These are phyloP conservation scores for Drosophila sordidapex DNA, from an alignment of 2,888 invertebrate species.

Conservation along the genomic window DNA sequence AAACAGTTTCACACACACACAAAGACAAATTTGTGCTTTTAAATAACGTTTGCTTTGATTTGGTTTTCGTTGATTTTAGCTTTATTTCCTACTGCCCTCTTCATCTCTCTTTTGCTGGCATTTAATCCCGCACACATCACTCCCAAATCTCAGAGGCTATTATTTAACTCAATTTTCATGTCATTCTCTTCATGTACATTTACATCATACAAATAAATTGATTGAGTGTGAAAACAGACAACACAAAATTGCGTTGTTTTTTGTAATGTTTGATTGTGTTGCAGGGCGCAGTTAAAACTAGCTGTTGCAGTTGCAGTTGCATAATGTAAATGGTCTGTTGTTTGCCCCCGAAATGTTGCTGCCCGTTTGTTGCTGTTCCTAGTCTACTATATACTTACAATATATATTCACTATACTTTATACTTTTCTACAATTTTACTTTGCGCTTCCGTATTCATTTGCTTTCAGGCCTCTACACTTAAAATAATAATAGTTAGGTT, in stretches of 20 bases:
- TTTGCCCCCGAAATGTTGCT: conserved; percentile 32
- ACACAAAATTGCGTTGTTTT: conserved; percentile 16
- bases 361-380: conserved; percentile 40
- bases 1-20: conserved; percentile 23
- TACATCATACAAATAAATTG: conserved; percentile 12
- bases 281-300: conserved; percentile 30
- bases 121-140: conserved; percentile 15
- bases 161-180: conserved; percentile 36
- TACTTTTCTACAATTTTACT: conserved; percentile 10
- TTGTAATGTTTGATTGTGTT: conserved; percentile 40
- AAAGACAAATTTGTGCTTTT: conserved; percentile 18
- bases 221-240: conserved; percentile 11
- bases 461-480: conserved; percentile 39
- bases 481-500: conserved; percentile 21
- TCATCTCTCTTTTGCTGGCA: conserved; percentile 14
- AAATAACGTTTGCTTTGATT: conserved; percentile 7
- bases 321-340: conserved; percentile 28
- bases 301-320: conserved; percentile 26
- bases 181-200: conserved; percentile 26
- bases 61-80: conserved; percentile 18
- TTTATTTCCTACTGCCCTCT: conserved; percentile 7
- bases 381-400: conserved; percentile 6
- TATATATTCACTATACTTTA: conserved; percentile 2
- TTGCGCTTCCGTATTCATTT: conserved; percentile 21
- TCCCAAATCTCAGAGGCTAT: conserved; percentile 50